These are phyloP conservation scores for Micromys minutus DNA, from an alignment of 2,113 vertebrate species.

Conservation along the genomic window DNA sequence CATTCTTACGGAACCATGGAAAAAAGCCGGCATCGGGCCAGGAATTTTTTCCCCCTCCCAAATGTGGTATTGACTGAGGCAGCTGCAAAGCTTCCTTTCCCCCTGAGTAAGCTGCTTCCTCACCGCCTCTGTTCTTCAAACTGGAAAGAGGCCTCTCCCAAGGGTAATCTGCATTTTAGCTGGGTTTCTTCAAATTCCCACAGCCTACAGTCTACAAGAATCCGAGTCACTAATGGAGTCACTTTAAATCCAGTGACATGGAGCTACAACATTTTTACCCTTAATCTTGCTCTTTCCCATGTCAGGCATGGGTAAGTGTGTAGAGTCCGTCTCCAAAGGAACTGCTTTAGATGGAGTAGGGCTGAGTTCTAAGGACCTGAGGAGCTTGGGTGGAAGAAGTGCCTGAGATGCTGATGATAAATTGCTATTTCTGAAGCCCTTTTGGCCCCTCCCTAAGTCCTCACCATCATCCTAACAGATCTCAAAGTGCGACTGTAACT, in stretches of 20 bases:
- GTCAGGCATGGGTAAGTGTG: neutral
- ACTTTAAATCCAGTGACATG: constrained; percentile 36
- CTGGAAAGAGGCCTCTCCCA: constrained; percentile 48
- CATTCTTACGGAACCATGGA: constrained; percentile 76
- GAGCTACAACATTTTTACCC: neutral
- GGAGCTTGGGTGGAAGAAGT: neutral
- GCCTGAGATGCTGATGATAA: neutral
- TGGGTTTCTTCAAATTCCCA: constrained; percentile 45
- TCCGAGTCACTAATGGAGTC: neutral
- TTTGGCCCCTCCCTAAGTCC: neutral
- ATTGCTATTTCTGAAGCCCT: neutral
- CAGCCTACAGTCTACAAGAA: neutral
- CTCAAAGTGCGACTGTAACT: neutral
- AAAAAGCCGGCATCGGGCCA: constrained; percentile 77
- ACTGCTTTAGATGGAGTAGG: neutral
- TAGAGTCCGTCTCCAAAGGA: neutral
- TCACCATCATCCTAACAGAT: neutral
- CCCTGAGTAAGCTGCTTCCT: constrained; percentile 28
- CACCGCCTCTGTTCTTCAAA: constrained; percentile 66
- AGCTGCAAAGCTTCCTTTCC: constrained; percentile 78
- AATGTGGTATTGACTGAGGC: constrained; percentile 79
- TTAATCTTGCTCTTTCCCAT: neutral
- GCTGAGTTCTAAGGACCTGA: constrained; percentile 1
- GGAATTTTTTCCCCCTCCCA: constrained; percentile 39
- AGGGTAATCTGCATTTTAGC: constrained; percentile 46